These are phyloP conservation scores for Malurus splendens DNA, from an alignment of 2,797 vertebrate genomes.

Conservation along the genomic window DNA sequence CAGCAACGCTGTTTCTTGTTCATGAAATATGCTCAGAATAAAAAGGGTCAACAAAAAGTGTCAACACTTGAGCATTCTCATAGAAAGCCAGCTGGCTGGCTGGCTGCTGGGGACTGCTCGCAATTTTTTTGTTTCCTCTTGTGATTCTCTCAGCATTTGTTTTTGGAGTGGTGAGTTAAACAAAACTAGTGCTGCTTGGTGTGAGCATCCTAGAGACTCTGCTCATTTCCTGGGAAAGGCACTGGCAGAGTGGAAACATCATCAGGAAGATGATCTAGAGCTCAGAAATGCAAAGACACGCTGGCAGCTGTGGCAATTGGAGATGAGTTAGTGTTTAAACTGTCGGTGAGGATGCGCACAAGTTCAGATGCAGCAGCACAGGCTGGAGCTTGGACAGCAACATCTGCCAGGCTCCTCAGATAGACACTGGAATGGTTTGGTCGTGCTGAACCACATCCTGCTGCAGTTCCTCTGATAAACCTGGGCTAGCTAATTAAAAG, in stretches of 20 bases:
- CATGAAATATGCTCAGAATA: not conserved
- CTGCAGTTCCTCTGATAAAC: slow-evolving; percentile 23
- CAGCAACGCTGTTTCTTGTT: not conserved
- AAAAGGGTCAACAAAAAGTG: slow-evolving; percentile 17
- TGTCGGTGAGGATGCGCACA: not conserved
- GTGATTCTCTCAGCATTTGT: not conserved
- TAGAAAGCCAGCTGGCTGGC: not conserved
- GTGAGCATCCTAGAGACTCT: not conserved
- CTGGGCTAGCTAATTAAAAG: not conserved
- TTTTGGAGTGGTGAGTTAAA: not conserved
- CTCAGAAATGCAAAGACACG: not conserved
- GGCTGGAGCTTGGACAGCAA: not conserved
- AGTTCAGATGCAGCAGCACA: not conserved
- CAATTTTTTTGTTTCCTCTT: not conserved
- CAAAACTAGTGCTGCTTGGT: not conserved
- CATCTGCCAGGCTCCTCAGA: not conserved
- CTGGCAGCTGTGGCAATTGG: not conserved
- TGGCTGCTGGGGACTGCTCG: not conserved
- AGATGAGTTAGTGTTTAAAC: not conserved
- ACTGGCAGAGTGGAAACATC: rapidly evolving
- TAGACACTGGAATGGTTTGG: not conserved
- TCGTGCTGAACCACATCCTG: slow-evolving; percentile 12
- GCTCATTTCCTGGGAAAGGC: not conserved
- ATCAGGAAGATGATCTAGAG: not conserved
- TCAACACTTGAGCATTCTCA: not conserved